Conservation (phyloP, 2,113 vertebrate species). For the Steatornis caripensis region DNA sequence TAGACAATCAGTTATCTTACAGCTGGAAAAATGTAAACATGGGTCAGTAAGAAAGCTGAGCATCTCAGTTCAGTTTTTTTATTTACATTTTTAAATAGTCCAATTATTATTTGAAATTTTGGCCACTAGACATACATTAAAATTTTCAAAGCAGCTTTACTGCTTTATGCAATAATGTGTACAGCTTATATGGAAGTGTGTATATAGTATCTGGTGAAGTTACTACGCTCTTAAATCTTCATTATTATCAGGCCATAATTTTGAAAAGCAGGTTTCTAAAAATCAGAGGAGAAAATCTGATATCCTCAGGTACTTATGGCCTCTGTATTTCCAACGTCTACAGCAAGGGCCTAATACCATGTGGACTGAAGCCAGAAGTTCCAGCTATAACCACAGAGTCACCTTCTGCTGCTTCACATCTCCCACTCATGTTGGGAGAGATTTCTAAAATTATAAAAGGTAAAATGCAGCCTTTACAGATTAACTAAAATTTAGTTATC, state of each 20-base stretch:
- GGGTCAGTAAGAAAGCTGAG: neutral
- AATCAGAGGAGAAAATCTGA: neutral
- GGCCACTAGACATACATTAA: neutral
- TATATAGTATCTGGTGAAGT: neutral
- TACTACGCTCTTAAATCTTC: neutral
- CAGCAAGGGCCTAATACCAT: neutral
- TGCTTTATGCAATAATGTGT: neutral
- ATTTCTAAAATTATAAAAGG: neutral
- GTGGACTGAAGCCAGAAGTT: neutral
- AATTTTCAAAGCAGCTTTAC: neutral
- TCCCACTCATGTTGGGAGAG: neutral
- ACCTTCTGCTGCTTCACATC: neutral
- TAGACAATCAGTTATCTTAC: neutral
- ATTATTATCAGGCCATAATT: neutral
- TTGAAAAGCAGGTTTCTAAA: neutral
- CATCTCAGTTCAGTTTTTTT: neutral
- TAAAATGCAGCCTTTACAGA: neutral
- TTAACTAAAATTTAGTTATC: neutral
- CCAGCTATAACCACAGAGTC: neutral
- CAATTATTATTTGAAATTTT: neutral
- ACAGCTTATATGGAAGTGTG: neutral
- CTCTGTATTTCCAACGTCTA: neutral
- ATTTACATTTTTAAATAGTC: neutral
- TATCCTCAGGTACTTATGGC: neutral
- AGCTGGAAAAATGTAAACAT: neutral